phyloP scores from a whole-genome alignment of 2,888 invertebrate genomes.

The Actias luna region DNA sequence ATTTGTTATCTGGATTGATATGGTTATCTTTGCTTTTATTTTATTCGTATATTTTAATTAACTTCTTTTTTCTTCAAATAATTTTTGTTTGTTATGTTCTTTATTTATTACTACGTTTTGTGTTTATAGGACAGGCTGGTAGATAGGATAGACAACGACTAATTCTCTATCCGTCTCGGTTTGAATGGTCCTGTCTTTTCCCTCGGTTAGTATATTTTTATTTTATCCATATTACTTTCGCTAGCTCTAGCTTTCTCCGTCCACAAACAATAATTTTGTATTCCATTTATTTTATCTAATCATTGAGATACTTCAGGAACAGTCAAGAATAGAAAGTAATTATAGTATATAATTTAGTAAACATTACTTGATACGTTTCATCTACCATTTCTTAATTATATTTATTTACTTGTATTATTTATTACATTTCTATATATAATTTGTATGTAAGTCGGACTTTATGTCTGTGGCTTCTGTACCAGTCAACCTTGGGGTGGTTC shows the following conservation, averaged over 20 bases:
- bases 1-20: not conserved
- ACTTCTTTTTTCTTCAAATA: not conserved
- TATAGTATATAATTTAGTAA: no score
- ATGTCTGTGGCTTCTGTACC: no score
- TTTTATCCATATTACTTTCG: not conserved
- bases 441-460: no score
- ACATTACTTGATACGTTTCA: no score
- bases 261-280: not conserved
- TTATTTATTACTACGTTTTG: not conserved
- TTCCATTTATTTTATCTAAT: not conserved
- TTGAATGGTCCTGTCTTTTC: not conserved
- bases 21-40: not conserved
- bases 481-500: no score
- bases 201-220: not conserved
- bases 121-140: not conserved
- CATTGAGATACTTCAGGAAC: no score
- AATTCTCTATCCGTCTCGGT: not conserved
- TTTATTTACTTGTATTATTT: no score
- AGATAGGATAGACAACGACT: not conserved
- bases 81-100: not conserved
- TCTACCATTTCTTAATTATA: no score
- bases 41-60: not conserved
- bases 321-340: no score
- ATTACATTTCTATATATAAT: no score
- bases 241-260: not conserved